Evolutionary conservation across 1,140 invertebrate genomes (phyloP), one percentile per base, ranked within the genome.

Genomic region (Chironomus tepperi): DNA sequence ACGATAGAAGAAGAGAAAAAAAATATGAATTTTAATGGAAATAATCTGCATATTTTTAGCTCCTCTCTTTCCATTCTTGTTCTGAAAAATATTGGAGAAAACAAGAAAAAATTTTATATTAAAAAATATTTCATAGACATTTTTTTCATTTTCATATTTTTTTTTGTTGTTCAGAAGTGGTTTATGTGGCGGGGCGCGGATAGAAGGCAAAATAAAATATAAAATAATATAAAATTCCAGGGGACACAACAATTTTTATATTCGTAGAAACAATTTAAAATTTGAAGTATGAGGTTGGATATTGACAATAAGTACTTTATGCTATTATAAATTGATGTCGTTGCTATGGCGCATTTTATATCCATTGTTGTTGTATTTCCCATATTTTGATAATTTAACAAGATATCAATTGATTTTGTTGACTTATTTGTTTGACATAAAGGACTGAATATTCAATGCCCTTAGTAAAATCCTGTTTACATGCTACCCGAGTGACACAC

Each of bases 51-150:
- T 67, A 67, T 67, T 67, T 67, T 15, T 47, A 47, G 43, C 43
- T 47, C 15, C 43, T 47, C 43, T 47, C 43, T 47, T 15, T 47
- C 43, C 15, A 47, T 47, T 47, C 8, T 47, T 47, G 9, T 10
- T 10, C 43, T 10, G 43, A 47, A 47, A 47, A 47, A 47, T 10
- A 47, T 47, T 16, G 12, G 7, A n/a, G n/a, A 67, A 67, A 18
- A 19, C 64, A n/a, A n/a, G n/a, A 19, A 19, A 19, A 67, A 67
- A 15, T 6, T 67, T 67, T 18, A 67, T 67, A 67, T 67, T 67
- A 67, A 67, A 67, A 67, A 67, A 67, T 67, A 67, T 67, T 67
- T 67, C n/a, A 67, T 67, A 18, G 64, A 67, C 64, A 67, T 67
- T 67, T 67, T 67, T 16, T 67, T 57, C 24, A 34, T 34, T 34